Evolutionary conservation across 2,888 invertebrate species (phyloP).

Genomic region (Creontiades dilutus): DNA sequence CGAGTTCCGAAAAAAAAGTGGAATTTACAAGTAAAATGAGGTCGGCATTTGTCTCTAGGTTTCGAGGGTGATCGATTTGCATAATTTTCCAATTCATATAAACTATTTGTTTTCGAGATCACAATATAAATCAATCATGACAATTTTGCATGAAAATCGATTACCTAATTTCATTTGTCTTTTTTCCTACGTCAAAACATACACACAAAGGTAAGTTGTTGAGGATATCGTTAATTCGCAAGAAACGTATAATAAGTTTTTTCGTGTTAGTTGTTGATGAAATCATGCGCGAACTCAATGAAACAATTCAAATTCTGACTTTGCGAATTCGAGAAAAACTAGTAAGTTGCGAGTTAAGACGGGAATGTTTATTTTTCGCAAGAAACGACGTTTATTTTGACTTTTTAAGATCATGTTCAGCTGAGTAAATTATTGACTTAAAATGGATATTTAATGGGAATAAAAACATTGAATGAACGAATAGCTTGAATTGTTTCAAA

Average conservation of each 20-base stretch:
- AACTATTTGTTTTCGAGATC: neutral
- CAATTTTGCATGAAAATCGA: neutral
- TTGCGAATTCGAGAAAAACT: too few relatives aligned
- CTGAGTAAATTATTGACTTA: neutral
- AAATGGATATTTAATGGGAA: constrained; percentile 59
- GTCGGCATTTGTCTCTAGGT: too few relatives aligned
- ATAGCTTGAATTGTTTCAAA: neutral
- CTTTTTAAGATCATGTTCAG: too few relatives aligned
- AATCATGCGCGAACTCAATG: constrained; percentile 69
- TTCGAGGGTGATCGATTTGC: neutral
- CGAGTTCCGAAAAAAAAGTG: neutral
- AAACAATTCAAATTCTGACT: constrained; percentile 75
- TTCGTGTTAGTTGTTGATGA: constrained; percentile 13
- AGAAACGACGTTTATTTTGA: too few relatives aligned
- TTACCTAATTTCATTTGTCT: neutral
- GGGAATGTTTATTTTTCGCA: too few relatives aligned
- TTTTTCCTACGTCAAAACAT: neutral
- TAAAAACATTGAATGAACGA: neutral
- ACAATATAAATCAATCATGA: neutral
- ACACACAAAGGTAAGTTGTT: too few relatives aligned
- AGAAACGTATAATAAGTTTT: neutral
- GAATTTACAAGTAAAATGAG: neutral
- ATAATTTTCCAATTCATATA: neutral
- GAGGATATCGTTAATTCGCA: neutral
- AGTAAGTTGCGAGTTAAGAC: too few relatives aligned